Evolutionary conservation across 1,140 invertebrate genomes (phyloP).

Genomic region (Tetragonula clypearis): DNA sequence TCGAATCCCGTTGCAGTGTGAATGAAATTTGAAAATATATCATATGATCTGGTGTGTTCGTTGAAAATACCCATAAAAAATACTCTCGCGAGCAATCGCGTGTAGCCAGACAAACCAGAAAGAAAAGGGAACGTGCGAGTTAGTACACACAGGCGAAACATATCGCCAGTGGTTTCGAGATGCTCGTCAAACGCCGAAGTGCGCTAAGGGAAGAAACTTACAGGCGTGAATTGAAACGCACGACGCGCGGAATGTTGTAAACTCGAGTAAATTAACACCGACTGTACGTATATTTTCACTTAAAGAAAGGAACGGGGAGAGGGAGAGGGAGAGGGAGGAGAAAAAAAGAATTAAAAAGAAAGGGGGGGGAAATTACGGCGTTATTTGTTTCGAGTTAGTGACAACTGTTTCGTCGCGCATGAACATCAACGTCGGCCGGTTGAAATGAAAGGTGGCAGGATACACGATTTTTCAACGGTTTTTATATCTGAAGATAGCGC

Average conservation of each 20-base stretch:
- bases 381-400: slow-evolving; percentile 29
- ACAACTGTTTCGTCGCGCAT: slow-evolving; percentile 12
- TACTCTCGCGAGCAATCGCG: too few species aligned
- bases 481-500: slow-evolving; percentile 8
- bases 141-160: background rate
- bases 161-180: background rate
- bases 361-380: background rate
- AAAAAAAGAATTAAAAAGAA: background rate
- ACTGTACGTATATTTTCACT: slow-evolving; percentile 15
- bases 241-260: slow-evolving; percentile 38
- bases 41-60: too few species aligned
- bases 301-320: background rate
- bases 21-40: background rate
- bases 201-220: slow-evolving; percentile 29
- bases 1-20: background rate
- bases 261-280: slow-evolving; percentile 48
- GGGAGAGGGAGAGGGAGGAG: background rate
- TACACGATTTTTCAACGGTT: slow-evolving; percentile 16
- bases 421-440: background rate
- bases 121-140: background rate
- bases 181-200: background rate
- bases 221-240: slow-evolving; percentile 46
- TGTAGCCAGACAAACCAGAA: too few species aligned
- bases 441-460: slow-evolving; percentile 11
- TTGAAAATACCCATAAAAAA: too few species aligned